Percentiles rank a stretch among this genome's conserved stretches.
These are phyloP conservation scores for Chiridota heheva DNA, from an alignment of 35 echinoderm and acorn worm species.

Conservation along the genomic window DNA sequence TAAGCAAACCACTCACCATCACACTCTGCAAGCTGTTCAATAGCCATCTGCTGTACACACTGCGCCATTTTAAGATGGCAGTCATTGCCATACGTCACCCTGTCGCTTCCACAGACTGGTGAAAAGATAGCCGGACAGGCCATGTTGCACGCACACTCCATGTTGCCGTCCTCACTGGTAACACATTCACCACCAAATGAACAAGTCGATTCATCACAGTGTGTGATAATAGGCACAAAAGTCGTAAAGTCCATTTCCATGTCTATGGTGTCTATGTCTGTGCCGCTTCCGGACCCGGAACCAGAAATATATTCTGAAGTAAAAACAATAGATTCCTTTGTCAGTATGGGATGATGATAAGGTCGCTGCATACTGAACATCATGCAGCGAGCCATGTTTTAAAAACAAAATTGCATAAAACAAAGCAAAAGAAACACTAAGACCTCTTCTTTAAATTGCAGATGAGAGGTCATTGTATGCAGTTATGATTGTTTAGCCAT, in stretches of 20 bases:
- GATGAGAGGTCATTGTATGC: too few species aligned
- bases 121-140: slow-evolving; percentile 61
- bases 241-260: neutral
- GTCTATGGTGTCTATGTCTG: slow-evolving; percentile 11
- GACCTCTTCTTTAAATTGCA: too few species aligned
- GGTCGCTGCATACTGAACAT: too few species aligned
- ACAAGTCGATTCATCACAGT: slow-evolving; percentile 74
- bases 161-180: slow-evolving; percentile 15
- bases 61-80: slow-evolving; percentile 70
- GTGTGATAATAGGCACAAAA: neutral
- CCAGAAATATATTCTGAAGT: slow-evolving; percentile 65
- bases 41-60: slow-evolving; percentile 56
- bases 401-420: too few species aligned
- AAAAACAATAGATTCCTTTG: too few species aligned
- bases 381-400: too few species aligned
- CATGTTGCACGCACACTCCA: slow-evolving; percentile 73
- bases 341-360: too few species aligned
- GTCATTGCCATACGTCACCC: slow-evolving; percentile 78
- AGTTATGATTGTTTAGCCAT: too few species aligned
- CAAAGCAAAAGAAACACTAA: too few species aligned
- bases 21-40: slow-evolving; percentile 25
- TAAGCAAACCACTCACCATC: too few species aligned
- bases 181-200: slow-evolving; percentile 73
- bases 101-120: slow-evolving; percentile 80
- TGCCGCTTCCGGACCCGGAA: slow-evolving; percentile 10